These are phyloP conservation scores for Macrophya alboannulata DNA, from an alignment of 2,888 invertebrate genomes.

Conservation along the genomic window DNA sequence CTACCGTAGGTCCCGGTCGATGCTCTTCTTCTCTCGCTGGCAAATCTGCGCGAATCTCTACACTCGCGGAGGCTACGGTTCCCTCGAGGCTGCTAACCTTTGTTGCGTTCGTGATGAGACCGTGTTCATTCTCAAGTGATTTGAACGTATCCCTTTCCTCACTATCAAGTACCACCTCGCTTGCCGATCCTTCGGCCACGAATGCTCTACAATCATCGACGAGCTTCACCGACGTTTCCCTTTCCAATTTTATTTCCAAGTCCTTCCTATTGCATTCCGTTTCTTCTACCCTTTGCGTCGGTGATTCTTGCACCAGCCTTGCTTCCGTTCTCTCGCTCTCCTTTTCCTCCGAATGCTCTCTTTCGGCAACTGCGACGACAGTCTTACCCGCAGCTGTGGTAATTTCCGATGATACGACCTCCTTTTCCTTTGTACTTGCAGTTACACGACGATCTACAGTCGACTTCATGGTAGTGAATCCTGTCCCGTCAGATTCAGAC, in stretches of 20 bases:
- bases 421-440: constrained; percentile 70
- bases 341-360: constrained; percentile 70
- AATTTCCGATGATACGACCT: constrained; percentile 72
- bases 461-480: constrained; percentile 67
- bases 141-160: constrained; percentile 66
- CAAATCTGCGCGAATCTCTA: constrained; percentile 71
- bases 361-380: constrained; percentile 72
- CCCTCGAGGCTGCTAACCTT: constrained; percentile 67
- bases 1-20: background rate
- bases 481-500: constrained; percentile 59
- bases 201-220: constrained; percentile 70
- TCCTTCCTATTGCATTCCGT: constrained; percentile 67
- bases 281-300: constrained; percentile 70
- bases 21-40: constrained; percentile 30
- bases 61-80: constrained; percentile 69
- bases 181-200: constrained; percentile 71
- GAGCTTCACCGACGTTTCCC: constrained; percentile 70
- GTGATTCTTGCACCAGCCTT: constrained; percentile 69
- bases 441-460: constrained; percentile 72
- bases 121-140: constrained; percentile 69
- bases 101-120: constrained; percentile 67
- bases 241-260: constrained; percentile 65
- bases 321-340: constrained; percentile 70
- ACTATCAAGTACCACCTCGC: constrained; percentile 65
- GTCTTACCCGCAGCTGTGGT: constrained; percentile 69